Percentiles rank a stretch among this genome's conserved stretches.
phyloP scores from a whole-genome alignment of 37 sponge, comb jelly and placozoan species.

The Aphrocallistes beatrix region DNA sequence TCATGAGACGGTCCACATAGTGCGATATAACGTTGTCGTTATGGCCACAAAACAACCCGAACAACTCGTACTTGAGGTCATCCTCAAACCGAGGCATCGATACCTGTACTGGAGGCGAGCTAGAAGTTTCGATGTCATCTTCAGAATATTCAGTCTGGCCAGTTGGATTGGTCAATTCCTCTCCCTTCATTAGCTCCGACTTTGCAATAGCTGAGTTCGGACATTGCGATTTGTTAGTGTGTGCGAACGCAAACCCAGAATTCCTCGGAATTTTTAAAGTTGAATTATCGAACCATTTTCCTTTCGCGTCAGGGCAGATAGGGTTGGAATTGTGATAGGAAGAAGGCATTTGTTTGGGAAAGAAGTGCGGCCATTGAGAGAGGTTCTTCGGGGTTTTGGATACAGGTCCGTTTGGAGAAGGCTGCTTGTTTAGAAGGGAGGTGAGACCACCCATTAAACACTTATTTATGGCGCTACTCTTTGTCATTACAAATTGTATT shows the following conservation, averaged over 20 bases:
- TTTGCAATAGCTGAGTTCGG: neutral
- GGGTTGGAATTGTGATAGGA: neutral
- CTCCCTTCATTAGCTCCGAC: neutral
- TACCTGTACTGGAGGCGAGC: neutral
- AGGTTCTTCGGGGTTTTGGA: neutral
- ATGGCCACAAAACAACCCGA: neutral
- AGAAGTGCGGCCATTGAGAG: neutral
- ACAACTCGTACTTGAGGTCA: slow-evolving; percentile 14
- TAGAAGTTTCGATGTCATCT: neutral
- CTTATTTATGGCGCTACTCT: neutral
- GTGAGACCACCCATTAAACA: neutral
- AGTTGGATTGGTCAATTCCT: neutral
- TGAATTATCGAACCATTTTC: neutral
- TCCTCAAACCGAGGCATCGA: neutral
- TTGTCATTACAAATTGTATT: neutral
- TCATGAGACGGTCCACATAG: neutral
- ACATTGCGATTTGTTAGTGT: neutral
- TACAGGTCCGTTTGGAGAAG: neutral
- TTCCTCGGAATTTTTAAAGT: neutral
- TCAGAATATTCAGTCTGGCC: neutral
- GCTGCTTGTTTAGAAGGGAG: slow-evolving; percentile 12
- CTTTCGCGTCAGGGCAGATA: neutral
- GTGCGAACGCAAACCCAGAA: neutral
- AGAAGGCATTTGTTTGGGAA: neutral
- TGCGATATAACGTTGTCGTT: neutral